A percentile compares a stretch with the other conserved stretches of the same genome.
phyloP scores from a whole-genome alignment of 2,888 invertebrate species.

The Sesia apiformis region DNA sequence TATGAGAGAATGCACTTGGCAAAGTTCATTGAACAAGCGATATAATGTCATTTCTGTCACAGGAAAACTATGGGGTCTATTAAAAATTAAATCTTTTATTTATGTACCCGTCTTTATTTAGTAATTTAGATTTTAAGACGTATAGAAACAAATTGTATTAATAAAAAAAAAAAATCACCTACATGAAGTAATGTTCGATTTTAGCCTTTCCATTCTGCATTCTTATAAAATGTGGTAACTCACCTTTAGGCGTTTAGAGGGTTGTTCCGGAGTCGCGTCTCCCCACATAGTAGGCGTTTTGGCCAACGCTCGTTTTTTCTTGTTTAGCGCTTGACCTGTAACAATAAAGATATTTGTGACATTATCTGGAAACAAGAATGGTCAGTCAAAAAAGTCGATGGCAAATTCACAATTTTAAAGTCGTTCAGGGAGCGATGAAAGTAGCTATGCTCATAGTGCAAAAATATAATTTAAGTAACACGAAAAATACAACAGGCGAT shows the following conservation, averaged over 20 bases:
- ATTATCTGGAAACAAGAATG: background rate
- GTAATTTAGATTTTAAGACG: background rate
- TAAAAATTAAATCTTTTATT: background rate
- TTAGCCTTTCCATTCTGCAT: no score
- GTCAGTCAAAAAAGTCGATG: no score
- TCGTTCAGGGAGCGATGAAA: no score
- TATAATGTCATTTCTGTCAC: no score
- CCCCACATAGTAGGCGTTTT: constrained; percentile 66
- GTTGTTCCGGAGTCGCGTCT: constrained; percentile 76
- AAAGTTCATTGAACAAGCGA: no score
- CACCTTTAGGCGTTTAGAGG: constrained; percentile 77
- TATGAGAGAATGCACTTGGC: no score
- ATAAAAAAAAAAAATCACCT: background rate
- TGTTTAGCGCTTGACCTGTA: constrained; percentile 76
- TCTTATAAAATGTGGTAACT: constrained; percentile 8
- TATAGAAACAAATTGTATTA: background rate
- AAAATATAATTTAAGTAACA: no score
- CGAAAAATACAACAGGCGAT: no score
- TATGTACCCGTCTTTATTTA: no score
- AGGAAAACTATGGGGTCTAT: background rate
- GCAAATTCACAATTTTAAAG: no score
- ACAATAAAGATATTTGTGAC: background rate
- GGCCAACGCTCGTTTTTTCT: constrained; percentile 80
- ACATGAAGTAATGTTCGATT: background rate
- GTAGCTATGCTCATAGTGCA: no score